Conservation (phyloP, 2,888 invertebrate species). For the Cephus spinipes region DNA sequence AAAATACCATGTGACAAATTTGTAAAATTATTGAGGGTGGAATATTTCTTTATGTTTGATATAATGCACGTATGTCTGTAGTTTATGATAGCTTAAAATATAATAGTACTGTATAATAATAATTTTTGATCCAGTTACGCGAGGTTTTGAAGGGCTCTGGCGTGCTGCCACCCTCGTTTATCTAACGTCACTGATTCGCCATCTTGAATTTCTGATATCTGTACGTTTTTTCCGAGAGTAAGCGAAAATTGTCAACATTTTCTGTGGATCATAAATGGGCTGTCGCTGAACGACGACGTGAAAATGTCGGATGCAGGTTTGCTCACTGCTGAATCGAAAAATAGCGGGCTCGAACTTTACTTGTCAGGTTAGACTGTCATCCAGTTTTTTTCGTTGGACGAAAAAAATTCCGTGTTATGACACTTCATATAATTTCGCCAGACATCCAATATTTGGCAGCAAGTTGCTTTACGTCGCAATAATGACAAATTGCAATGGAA, state of each 20-base stretch:
- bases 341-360: conserved; percentile 18
- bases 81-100: no score
- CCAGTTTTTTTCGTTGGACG: conserved; percentile 10
- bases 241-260: conserved; percentile 1
- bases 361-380: conserved; percentile 30
- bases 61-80: no score
- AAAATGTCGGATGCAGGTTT: conserved; percentile 15
- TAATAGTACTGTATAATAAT: no score
- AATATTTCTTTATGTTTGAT: no score
- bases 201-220: conserved; percentile 9
- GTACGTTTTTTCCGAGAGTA: not conserved
- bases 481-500: no score
- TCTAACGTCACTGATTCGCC: not conserved
- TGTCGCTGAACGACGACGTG: not conserved
- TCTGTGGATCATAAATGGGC: not conserved
- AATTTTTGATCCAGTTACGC: no score
- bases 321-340: conserved; percentile 18
- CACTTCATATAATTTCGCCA: conserved; percentile 14
- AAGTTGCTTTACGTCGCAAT: no score
- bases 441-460: no score
- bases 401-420: conserved; percentile 13
- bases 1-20: no score
- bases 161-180: not conserved
- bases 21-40: no score
- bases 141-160: not conserved